Conservation (phyloP, 2,113 vertebrate genomes). For the Prochilodus magdalenae region DNA sequence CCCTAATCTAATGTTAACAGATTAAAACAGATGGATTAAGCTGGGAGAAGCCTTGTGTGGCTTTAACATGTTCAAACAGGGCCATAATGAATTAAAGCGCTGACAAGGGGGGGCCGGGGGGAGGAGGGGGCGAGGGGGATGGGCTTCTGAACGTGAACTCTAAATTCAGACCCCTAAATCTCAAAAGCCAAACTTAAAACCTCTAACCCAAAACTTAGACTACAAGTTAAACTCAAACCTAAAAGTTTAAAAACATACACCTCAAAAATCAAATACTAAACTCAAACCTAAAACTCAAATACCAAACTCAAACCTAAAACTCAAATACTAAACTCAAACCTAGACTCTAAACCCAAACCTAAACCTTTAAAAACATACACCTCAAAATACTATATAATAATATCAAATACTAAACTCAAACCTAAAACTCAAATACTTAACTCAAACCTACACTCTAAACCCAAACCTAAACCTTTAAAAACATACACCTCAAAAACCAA, state of each 20-base stretch:
- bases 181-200: no score
- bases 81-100: neutral
- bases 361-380: no score
- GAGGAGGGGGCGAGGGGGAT: neutral
- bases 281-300: neutral
- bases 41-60: neutral
- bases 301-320: neutral
- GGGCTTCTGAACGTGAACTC: neutral
- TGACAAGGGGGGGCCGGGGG: neutral
- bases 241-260: neutral
- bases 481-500: no score
- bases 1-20: slow-evolving; percentile 38
- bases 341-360: neutral
- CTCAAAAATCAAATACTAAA: no score
- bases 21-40: slow-evolving; percentile 36
- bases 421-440: no score
- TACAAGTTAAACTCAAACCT: no score
- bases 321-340: neutral
- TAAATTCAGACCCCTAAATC: neutral
- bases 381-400: no score
- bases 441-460: neutral
- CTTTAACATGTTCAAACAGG: neutral
- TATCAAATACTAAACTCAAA: no score
- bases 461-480: neutral
- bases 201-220: neutral